Base-by-base conservation (phyloP, 2,797 vertebrate genomes). In the Carcharodon carcharias region DNA sequence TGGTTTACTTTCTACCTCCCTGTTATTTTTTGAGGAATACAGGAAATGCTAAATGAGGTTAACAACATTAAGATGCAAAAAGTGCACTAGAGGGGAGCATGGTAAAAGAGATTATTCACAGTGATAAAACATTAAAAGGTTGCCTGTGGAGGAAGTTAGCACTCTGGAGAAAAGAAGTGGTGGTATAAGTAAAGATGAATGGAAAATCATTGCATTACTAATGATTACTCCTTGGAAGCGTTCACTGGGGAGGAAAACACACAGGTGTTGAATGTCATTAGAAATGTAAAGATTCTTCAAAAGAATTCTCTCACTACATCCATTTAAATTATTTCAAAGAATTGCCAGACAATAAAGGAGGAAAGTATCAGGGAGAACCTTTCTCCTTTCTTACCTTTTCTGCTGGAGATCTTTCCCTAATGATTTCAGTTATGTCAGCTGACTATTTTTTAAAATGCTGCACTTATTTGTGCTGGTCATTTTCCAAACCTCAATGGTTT, bases 131-230 rank as follows among this genome's bases (percentile, higher is more conserved):
- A 50, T 85, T 85, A 18, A 85, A 85, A 45, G 18, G 18, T 45
- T 85, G 80, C 23, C 40, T 50, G 1, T 85, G 4, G 80, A 45
- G 80, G 40, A 45, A 85, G 80, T 85, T 85, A 50, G 16, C 40
- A 85, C 80, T 45, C 80, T 85, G 80, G n/a, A 85, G 40, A 85
- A 85, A 85, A 85, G 18, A 85, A 85, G n/a, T 82, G 77, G n/a
- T 82, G 77, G 77, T 45, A 21, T n/a, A 18, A 82, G 16, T 85
- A 45, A 45, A 45, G 21, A 50, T 85, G 80, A 85, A 45, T 5
- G 6, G 40, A 40, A 45, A 85, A 80, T 4, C 80, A 23, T 45
- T 45, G 80, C 40, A 6, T 85, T 45, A 85, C 18, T 14, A 23
- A 6, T 85, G 80, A 85, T 85, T 45, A 7, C 6, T 50, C 14